Base-by-base conservation (phyloP, 2,113 vertebrate species). In the Tachysurus fulvidraco region DNA sequence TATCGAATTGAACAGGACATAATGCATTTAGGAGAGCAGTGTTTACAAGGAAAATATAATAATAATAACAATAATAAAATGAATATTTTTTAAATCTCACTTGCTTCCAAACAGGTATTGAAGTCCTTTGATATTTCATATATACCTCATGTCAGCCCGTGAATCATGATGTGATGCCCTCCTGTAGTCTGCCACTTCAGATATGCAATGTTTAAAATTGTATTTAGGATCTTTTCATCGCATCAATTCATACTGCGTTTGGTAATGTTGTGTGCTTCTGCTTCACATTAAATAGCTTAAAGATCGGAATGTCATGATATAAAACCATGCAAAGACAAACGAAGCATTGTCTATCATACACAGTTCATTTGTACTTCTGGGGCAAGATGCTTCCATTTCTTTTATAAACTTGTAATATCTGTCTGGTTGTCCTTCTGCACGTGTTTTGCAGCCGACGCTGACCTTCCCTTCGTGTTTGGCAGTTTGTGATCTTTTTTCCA, bases 401-500 rank as follows among this genome's bases (percentile, higher is more conserved):
- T 93, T 90, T 96, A 99, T 96, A 99, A 96, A 92, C 97, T 96
- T 92, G 98, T 99, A 93, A 99, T 97, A 92, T 99, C 97, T 94
- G 97, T 98, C 92, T 98, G 98, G 91, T 95, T 97, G 88, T 99
- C 97, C 96, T 99, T 99, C 91, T 97, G 94, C 91, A 96, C 91
- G 85, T 95, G 96, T 90, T 98, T 97, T 95, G 95, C 94, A 90
- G 94, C 91, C 83, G 96, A 94, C 23, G 97, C 95, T 17, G 97
- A 98, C 90, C 98, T 97, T 92, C 98, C 98, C 93, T 99, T 99
- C 90, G 98, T 99, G 94, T 99, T 99, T 86, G 98, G 98, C 82
- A 99, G 96, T 95, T 99, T 99, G 95, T 99, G 98, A 87, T 99
- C 98, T 94, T 99, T 99, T 96, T 99, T 99, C 98, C 98, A 99